Evolutionary conservation across 2,797 vertebrate genomes (phyloP), one percentile per base, ranked within the genome.

Genomic region (Eulemur albifrons): DNA sequence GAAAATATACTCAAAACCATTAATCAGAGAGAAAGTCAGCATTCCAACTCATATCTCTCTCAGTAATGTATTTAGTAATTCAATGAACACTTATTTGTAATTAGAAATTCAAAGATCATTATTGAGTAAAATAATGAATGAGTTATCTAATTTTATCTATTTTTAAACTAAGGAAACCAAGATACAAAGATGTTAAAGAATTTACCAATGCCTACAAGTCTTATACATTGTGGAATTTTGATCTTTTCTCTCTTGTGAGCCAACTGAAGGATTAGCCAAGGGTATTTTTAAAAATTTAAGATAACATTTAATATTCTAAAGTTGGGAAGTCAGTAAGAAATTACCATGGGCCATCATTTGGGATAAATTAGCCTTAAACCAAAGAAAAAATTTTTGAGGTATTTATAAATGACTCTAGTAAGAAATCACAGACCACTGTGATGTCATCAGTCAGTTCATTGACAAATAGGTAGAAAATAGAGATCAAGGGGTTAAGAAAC

Each of bases 141-240:
- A 27, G 1, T 75, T 17, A 76, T 75, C n/a, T 84, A 25, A 70
- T 76, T 94, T 90, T 18, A 45, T 89, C 57, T 90, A 17, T 52
- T 89, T 91, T 95, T 90, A 13, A 94, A 81, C 18, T 40, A 87
- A 50, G 73, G 45, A 91, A 86, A 80, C 13, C 59, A 23, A 94
- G 32, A 59, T 70, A 80, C 43, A 73, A 54, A 91, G 52, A 86
- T 0, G 1, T 21, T 59, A 7, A 89, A 79, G 2, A 69, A 82
- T 69, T 75, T 38, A 54, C 7, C 2, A 69, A 89, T 38, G 83
- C 88, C 81, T 54, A 45, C 8, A 93, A 57, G 5, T 92, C 40
- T 94, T 76, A 80, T 35, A 77, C 82, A 23, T 63, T 17, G 5
- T 20, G n/a, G 21, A 72, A 14, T 82, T 90, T 57, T 76, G 21